A percentile compares a stretch with the other conserved stretches of the same genome.
These are phyloP conservation scores for Apis cerana DNA, from an alignment of 1,140 invertebrate species.

Conservation along the genomic window DNA sequence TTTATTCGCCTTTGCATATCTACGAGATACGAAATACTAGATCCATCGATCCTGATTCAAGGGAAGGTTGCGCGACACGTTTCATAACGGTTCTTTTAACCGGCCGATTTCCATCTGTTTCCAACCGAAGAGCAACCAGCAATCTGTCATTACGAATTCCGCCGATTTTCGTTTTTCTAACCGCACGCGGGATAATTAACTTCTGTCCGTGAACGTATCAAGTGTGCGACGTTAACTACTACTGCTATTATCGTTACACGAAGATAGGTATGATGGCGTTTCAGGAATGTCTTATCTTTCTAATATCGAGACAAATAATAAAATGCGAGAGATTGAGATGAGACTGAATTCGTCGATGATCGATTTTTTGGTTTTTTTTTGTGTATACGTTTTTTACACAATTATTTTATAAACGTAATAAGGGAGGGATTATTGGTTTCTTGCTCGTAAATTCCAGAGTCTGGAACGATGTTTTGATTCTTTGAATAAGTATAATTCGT, in stretches of 20 bases:
- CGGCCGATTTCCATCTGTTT: conserved; percentile 21
- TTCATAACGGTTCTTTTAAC: conserved; percentile 24
- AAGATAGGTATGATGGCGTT: background rate
- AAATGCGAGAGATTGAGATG: too few relatives aligned
- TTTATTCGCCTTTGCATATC: conserved; percentile 8
- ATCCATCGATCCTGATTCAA: conserved; percentile 13
- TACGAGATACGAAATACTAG: background rate
- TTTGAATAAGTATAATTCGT: too few relatives aligned
- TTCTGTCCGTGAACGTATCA: background rate
- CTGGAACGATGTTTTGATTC: background rate
- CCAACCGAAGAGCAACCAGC: background rate
- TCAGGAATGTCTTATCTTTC: background rate
- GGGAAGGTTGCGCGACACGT: conserved; percentile 33
- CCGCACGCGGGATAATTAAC: conserved; percentile 23
- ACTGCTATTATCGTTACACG: background rate
- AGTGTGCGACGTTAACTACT: too few relatives aligned
- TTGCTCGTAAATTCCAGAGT: background rate
- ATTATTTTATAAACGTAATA: background rate
- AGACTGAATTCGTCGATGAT: too few relatives aligned
- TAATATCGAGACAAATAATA: too few relatives aligned
- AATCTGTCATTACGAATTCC: conserved; percentile 25
- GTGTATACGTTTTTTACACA: too few relatives aligned
- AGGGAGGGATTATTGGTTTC: background rate
- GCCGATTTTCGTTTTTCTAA: background rate
- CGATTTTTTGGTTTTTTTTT: too few relatives aligned